Evolutionary conservation across 2,888 invertebrate genomes (phyloP).

Genomic region (Dasypogon diadema): DNA sequence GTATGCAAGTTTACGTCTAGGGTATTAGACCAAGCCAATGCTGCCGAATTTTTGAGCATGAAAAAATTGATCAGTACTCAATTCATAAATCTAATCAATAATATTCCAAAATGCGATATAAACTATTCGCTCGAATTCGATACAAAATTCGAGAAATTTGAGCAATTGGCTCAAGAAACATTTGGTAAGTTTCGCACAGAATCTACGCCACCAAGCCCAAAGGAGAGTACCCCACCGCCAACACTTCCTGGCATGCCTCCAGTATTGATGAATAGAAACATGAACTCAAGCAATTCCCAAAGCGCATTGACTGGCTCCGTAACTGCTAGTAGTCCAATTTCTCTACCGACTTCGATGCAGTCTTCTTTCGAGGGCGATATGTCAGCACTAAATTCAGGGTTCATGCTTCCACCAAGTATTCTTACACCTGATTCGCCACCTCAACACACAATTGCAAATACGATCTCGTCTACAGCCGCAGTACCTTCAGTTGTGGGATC

Average conservation of each 20-base stretch:
- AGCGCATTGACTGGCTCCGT: constrained; percentile 64
- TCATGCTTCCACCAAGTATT: constrained; percentile 65
- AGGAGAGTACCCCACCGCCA: constrained; percentile 70
- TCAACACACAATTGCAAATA: constrained; percentile 65
- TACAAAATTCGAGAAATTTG: constrained; percentile 83
- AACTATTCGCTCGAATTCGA: constrained; percentile 85
- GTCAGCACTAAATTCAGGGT: constrained; percentile 70
- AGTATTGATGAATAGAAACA: constrained; percentile 60
- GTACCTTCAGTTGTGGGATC: constrained; percentile 63
- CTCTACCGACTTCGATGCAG: constrained; percentile 77
- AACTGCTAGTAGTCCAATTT: constrained; percentile 77
- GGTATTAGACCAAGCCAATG: constrained; percentile 85
- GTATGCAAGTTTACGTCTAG: constrained; percentile 87
- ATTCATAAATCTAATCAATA: constrained; percentile 82
- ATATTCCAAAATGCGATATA: constrained; percentile 84
- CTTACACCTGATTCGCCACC: constrained; percentile 68
- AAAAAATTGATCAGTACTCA: constrained; percentile 84
- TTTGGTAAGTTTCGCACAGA: constrained; percentile 83
- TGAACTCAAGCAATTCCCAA: constrained; percentile 61
- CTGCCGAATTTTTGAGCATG: constrained; percentile 85
- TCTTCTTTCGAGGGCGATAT: constrained; percentile 84
- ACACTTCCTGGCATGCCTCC: constrained; percentile 71
- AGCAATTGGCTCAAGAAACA: constrained; percentile 77
- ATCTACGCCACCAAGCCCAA: constrained; percentile 67
- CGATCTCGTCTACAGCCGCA: constrained; percentile 61